Percentiles rank a stretch among this genome's conserved stretches.
Conservation (phyloP, 2,113 vertebrate species). For the Albula glossodonta region DNA sequence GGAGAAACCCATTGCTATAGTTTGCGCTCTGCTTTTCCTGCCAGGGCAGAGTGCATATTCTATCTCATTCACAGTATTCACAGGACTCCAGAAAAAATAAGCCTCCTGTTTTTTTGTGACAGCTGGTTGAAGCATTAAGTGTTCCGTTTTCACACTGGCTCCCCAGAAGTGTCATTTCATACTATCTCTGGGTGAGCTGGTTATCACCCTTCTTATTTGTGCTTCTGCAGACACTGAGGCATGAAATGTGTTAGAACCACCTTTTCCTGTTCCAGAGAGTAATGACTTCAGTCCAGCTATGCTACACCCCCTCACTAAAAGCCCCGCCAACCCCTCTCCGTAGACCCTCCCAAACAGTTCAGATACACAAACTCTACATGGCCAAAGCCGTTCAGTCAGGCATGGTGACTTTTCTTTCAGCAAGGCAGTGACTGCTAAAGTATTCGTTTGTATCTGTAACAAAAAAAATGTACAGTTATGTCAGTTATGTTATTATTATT, state of each 20-base stretch:
- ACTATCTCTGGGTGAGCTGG: not conserved
- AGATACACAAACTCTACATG: not conserved
- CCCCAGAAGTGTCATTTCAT: slow-evolving; percentile 8
- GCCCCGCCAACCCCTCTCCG: not conserved
- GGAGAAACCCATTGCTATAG: not conserved
- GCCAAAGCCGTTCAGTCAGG: not conserved
- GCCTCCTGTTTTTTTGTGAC: not conserved
- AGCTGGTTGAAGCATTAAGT: not conserved
- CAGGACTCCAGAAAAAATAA: not conserved
- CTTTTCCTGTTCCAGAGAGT: slow-evolving; percentile 13
- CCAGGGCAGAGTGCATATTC: not conserved
- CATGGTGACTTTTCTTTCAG: not conserved
- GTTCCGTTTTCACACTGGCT: slow-evolving; percentile 1
- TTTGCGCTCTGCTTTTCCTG: not conserved
- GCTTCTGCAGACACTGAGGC: not conserved
- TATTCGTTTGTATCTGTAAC: no score
- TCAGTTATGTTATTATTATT: no score
- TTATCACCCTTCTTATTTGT: slow-evolving; percentile 7
- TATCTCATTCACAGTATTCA: not conserved
- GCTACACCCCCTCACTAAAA: not conserved
- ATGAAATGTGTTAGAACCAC: slow-evolving; percentile 10
- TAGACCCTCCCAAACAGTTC: not conserved
- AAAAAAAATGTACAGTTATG: no score
- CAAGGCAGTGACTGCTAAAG: not conserved
- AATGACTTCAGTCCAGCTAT: not conserved